phyloP scores from a whole-genome alignment of 2,797 vertebrate species.

The Oophaga sylvatica region DNA sequence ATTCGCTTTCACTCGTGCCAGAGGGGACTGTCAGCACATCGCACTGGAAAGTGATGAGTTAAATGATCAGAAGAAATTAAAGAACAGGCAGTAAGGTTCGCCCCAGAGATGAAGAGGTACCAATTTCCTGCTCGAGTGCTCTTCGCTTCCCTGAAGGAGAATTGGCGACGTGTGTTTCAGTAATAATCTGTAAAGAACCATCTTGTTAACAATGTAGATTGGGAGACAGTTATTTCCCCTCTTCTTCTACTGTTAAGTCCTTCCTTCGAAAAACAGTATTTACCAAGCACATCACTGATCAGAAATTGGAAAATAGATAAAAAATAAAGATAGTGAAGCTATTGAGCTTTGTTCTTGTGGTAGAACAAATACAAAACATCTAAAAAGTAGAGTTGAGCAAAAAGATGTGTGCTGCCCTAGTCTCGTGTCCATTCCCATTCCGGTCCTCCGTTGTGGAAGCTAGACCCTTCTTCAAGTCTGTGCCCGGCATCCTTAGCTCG shows the following conservation, averaged over 20 bases:
- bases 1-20: neutral
- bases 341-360: neutral
- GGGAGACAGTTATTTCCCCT: neutral
- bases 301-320: neutral
- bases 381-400: neutral
- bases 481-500: too few relatives aligned
- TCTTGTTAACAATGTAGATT: slow-evolving; percentile 59
- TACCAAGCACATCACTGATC: neutral
- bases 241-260: neutral
- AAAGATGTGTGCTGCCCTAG: too few relatives aligned
- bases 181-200: slow-evolving; percentile 62
- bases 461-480: too few relatives aligned
- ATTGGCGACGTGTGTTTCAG: slow-evolving; percentile 44
- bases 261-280: neutral
- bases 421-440: too few relatives aligned
- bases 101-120: slow-evolving; percentile 53
- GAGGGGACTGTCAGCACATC: neutral
- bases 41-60: slow-evolving; percentile 24
- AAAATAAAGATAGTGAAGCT: neutral
- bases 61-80: slow-evolving; percentile 53
- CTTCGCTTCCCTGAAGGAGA: slow-evolving; percentile 53
- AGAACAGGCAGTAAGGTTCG: slow-evolving; percentile 40
- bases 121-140: slow-evolving; percentile 60
- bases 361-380: neutral
- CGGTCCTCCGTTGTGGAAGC: too few relatives aligned